Evolutionary conservation across 2,113 vertebrate genomes (phyloP), one percentile per base, ranked within the genome.

Genomic region (Hemiscyllium ocellatum): DNA sequence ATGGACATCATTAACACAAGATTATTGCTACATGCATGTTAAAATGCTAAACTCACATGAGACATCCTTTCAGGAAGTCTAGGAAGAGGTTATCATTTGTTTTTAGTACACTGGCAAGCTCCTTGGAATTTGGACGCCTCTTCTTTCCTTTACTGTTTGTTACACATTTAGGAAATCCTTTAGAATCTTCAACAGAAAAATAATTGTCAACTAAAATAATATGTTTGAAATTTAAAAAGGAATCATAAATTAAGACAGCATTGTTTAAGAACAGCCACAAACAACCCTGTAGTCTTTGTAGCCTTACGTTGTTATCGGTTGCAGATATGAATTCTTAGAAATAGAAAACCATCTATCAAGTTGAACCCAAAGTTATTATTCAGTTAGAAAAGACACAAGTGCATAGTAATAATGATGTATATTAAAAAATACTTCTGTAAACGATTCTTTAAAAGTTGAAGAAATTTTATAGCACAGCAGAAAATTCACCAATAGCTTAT

Each of bases 71-170:
- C 96, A 99, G 97, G 96, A 99, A 99, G 97, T 99, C 98, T 96
- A 99, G 96, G 96, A 99, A 99, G 96, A 97, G 96, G 95, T 96
- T 94, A 85, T 99, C 98, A 0, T 97, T 98, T 0, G 98, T 98
- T 96, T 98, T 99, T 97, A 99, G 97, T 33, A 98, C 96, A 47
- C 97, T 96, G 7, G 97, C 98, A 85, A 99, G 97, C 96, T 99
- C 98, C 97, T 98, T 99, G 96, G 98, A 98, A 96, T 97, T 98
- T 4, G 98, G 98, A 93, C 97, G 97, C 96, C 98, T 97, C 96
- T 98, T 98, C 96, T 97, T 98, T 47, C 99, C 99, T 91, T 98
- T 99, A 96, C 98, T 99, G 97, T 98, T 99, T 0, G 98, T 98
- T 96, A 98, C 96, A 50, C 97, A 98, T 96, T 98, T 98, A 85